Base-by-base conservation (phyloP, 2,113 vertebrate species). In the Lepus timidus region DNA sequence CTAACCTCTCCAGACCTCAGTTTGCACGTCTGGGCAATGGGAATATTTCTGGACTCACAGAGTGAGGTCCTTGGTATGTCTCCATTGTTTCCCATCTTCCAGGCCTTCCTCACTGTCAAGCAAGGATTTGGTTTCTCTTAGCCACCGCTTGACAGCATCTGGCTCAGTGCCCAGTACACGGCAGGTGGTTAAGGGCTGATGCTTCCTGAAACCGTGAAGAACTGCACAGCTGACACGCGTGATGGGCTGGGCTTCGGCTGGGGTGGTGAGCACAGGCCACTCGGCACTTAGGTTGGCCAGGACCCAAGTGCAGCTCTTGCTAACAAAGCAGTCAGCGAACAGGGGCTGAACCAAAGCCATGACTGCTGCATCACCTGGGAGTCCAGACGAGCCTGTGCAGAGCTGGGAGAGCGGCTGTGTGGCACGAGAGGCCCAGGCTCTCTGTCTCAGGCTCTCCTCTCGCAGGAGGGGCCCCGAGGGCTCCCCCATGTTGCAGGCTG, bases 121-220 rank as follows among this genome's bases (percentile, higher is more conserved):
- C 75, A 39, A 55, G 62, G 9, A 16, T 52, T 39, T 12, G 31
- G 9, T 51, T 6, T 33, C 1, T 33, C 74, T 85, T 49, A 9
- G 61, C 2, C 6, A 23, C 49, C 16, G 61, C n/a, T 31, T 17
- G 25, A 9, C 87, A 29, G 51, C 62, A 1, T 55, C 62, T 67
- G 62, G 62, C 64, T 88, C 10, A 2, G 0, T 39, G 16, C 62
- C 75, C n/a, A 68, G 87, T 31, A 75, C 29, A 9, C 12, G n/a
- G 27, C 1, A 17, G 6, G 20, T 49, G 9, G 13, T 44, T 58
- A 10, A 29, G 1, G 1, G n/a, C 2, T 0, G 11, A 1, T 55
- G 62, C 25, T 16, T 39, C 13, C 3, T 23, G 49, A 68, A 36
- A 49, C 49, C 17, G 9, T 31, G 2, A 31, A 5, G 19, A 36